Percentiles rank a stretch among this genome's conserved stretches.
Conservation (phyloP, 2,113 vertebrate species). For the Serinus canaria region DNA sequence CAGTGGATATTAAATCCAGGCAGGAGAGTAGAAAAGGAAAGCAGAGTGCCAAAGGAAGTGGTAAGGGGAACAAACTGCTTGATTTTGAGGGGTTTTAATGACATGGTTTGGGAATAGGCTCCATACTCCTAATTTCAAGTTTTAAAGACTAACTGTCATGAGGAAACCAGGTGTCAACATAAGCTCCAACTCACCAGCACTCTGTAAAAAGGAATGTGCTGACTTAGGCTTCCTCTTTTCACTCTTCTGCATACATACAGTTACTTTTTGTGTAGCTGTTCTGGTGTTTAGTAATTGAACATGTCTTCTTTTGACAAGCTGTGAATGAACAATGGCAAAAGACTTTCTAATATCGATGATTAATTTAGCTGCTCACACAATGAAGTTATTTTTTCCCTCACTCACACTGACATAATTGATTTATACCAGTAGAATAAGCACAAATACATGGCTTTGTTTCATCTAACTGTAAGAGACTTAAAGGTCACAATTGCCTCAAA, state of each 20-base stretch:
- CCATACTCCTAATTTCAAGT: not conserved
- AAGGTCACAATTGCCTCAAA: not conserved
- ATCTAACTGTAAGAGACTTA: not conserved
- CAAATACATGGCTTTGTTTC: not conserved
- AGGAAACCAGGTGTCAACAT: not conserved
- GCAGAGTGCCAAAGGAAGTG: not conserved
- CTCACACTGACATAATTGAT: not conserved
- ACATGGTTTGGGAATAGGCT: not conserved
- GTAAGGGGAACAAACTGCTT: not conserved
- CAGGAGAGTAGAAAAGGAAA: not conserved
- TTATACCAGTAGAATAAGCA: not conserved
- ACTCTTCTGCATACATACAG: not conserved
- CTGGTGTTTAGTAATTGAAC: not conserved
- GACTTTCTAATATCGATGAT: not conserved
- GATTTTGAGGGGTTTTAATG: not conserved
- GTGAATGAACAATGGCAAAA: not conserved
- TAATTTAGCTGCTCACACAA: not conserved
- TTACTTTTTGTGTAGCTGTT: not conserved
- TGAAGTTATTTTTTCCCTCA: not conserved
- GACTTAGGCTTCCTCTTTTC: not conserved
- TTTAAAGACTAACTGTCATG: not conserved
- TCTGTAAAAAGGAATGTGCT: not conserved
- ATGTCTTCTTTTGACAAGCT: not conserved
- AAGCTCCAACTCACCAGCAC: not conserved
- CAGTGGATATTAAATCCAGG: not conserved